Base-by-base conservation (phyloP, 2,888 invertebrate species). In the Drosophila pullipes region DNA sequence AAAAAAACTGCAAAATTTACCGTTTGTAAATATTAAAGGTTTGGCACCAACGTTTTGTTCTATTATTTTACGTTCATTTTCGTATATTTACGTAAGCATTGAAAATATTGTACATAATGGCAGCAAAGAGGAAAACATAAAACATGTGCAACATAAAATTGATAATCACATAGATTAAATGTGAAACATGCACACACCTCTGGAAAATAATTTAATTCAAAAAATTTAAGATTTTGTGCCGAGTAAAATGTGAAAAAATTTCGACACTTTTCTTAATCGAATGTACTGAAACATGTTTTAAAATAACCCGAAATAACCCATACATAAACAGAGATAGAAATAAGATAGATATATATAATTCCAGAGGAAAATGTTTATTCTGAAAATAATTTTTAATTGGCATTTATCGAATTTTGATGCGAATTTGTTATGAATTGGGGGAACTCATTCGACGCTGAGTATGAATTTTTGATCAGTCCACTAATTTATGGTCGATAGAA, bases 1-100 rank as follows among this genome's bases (percentile, higher is more conserved):
- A 25, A 35, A 41, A 41, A 61, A 53, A 58, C 39, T 44, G 73
- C 41, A 73, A 57, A 60, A 59, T 66, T 22, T 49, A 59, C 44
- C 65, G 39, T 74, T 69, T 49, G 47, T 73, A 67, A 76, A 30
- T 67, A 63, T 62, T 28, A 67, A 63, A 63, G 67, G 57, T 76
- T 64, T 61, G 9, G 22, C 44, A 22, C 49, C 50, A 44, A 54
- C 50, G 52, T 58, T 78, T 62, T 70, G 11, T 64, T 78, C 65
- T 76, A 65, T 76, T 83, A 74, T 74, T 83, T 72, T 75, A 74
- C 65, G 62, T 74, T 31, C 35, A 50, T 64, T 67, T 69, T 49
- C 58, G 81, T 62, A 54, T 76, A 83, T 89, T 89, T 86, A 87
- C 79, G 83, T 85, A 89, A 73, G 50, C 81, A 81, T 79, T 84